Conservation (phyloP, 2,888 invertebrate species). For the Philereme vetulata region DNA sequence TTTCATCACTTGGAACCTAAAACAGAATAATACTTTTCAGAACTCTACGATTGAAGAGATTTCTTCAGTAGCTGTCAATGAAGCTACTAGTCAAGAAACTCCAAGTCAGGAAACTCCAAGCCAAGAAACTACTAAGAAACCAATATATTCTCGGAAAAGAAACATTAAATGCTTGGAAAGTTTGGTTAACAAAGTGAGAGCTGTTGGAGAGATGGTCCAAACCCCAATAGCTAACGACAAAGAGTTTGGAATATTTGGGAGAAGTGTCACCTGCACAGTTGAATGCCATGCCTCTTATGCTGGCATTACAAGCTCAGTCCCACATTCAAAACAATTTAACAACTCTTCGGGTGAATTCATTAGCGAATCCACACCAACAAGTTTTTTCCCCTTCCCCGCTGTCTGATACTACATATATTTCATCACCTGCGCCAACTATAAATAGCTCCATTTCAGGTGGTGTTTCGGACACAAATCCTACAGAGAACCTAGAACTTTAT, state of each 20-base stretch:
- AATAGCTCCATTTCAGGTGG: constrained; percentile 8
- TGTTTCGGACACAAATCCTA: constrained; percentile 1
- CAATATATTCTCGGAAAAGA: constrained; percentile 31
- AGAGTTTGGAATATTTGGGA: constrained; percentile 37
- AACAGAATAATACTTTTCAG: constrained; percentile 12
- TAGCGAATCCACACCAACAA: constrained; percentile 19
- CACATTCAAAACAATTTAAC: constrained; percentile 25
- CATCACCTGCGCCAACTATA: constrained; percentile 7
- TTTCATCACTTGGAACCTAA: constrained; percentile 9
- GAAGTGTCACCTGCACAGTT: constrained; percentile 35
- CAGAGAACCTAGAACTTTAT: constrained; percentile 11
- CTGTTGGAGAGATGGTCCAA: constrained; percentile 27
- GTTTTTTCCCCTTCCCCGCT: constrained; percentile 1
- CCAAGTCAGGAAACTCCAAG: constrained; percentile 15
- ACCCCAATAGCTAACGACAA: constrained; percentile 28
- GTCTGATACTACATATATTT: constrained; percentile 4
- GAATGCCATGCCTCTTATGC: constrained; percentile 25
- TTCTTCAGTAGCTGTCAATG: constrained; percentile 19
- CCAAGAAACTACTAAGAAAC: constrained; percentile 30
- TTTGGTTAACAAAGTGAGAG: constrained; percentile 34
- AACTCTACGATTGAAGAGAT: constrained; percentile 22
- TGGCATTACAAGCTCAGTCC: constrained; percentile 11
- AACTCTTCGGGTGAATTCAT: constrained; percentile 16
- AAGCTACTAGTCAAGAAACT: constrained; percentile 25
- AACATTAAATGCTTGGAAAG: constrained; percentile 28